A percentile compares a stretch with the other conserved stretches of the same genome.
Conservation (phyloP, 2,888 invertebrate species). For the Meta bourneti region DNA sequence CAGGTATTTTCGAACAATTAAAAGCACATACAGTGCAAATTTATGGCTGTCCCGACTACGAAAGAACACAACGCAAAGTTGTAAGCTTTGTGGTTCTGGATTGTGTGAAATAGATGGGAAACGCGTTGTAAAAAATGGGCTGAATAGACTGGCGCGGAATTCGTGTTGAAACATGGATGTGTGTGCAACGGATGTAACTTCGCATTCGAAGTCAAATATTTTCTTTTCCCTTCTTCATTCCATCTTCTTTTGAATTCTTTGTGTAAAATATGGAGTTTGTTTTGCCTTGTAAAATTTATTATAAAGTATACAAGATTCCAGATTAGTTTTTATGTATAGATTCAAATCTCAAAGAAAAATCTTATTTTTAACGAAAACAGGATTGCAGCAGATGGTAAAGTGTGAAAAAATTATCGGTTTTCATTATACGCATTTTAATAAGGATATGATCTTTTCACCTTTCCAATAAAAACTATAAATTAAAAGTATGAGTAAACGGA, state of each 20-base stretch:
- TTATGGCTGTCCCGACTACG: slow-evolving; percentile 32
- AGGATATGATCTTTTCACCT: too few species aligned
- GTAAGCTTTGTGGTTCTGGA: neutral
- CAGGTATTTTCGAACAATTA: slow-evolving; percentile 38
- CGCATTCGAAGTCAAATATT: neutral
- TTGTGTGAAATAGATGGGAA: slow-evolving; percentile 15
- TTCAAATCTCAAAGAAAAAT: too few species aligned
- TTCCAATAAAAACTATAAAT: too few species aligned
- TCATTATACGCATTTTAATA: too few species aligned
- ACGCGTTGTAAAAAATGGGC: neutral
- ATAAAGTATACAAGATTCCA: neutral
- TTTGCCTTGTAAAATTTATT: neutral
- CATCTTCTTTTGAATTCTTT: neutral
- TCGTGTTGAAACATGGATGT: neutral
- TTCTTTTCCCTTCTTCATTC: neutral
- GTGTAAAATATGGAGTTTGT: neutral
- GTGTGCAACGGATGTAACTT: neutral
- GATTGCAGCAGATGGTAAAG: too few species aligned
- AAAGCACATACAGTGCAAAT: slow-evolving; percentile 12
- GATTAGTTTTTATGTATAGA: too few species aligned
- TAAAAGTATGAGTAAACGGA: too few species aligned
- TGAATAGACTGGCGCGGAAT: neutral
- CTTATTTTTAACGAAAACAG: too few species aligned
- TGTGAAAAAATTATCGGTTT: too few species aligned
- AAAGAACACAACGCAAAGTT: neutral